These are phyloP conservation scores for Lottia scabra DNA, from an alignment of 2,888 invertebrate genomes.

Conservation along the genomic window DNA sequence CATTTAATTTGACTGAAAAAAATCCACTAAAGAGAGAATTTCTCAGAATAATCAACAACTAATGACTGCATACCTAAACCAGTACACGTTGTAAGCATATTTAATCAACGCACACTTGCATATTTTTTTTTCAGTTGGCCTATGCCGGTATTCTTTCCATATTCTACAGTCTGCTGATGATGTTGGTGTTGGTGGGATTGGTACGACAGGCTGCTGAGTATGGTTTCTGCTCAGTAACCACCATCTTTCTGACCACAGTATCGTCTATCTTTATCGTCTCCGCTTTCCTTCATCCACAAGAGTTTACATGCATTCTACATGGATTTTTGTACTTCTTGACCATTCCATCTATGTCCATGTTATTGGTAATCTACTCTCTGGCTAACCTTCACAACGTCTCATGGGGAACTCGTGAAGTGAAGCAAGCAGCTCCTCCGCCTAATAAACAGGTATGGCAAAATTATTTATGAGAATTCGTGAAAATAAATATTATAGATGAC, in stretches of 20 bases:
- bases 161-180: conserved; percentile 96
- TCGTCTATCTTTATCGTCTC: conserved; percentile 93
- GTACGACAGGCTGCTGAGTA: conserved; percentile 96
- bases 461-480: too few relatives aligned
- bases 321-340: conserved; percentile 86
- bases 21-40: too few relatives aligned
- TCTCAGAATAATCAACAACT: too few relatives aligned
- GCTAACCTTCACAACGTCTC: conserved; percentile 93
- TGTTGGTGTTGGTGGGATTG: conserved; percentile 99
- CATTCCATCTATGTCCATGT: conserved; percentile 94
- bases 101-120: not conserved
- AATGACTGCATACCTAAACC: too few relatives aligned
- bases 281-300: conserved; percentile 96
- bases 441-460: not conserved
- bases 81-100: not conserved
- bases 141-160: conserved; percentile 95
- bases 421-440: conserved; percentile 24
- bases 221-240: conserved; percentile 90
- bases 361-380: conserved; percentile 89
- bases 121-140: conserved; percentile 76
- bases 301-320: conserved; percentile 73
- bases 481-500: too few relatives aligned
- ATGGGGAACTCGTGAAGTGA: conserved; percentile 91
- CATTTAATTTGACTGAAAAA: too few relatives aligned
- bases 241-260: conserved; percentile 95